Conservation (phyloP, 2,888 invertebrate genomes). For the Lasioglossum morio region DNA sequence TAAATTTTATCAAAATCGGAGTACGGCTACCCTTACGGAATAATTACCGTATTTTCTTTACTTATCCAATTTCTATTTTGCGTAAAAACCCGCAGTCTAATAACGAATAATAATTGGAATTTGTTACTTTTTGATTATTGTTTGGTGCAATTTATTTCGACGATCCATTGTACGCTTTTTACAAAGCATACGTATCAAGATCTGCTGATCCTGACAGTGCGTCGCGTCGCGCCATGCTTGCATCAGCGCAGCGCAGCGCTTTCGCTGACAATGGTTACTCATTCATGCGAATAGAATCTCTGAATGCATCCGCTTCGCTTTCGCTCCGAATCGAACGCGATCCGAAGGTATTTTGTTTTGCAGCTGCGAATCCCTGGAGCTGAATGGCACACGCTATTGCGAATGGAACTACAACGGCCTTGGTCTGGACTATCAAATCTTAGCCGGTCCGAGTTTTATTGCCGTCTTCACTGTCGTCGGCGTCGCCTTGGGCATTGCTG, state of each 20-base stretch:
- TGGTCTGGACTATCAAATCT: conserved; percentile 95
- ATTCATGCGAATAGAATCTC: background rate
- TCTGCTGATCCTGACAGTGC: background rate
- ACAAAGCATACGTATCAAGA: background rate
- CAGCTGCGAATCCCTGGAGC: conserved; percentile 88
- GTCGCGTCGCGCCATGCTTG: background rate
- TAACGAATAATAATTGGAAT: background rate
- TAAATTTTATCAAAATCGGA: too few relatives aligned
- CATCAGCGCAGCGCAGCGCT: conserved; percentile 23
- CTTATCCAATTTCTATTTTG: too few relatives aligned
- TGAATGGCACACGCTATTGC: conserved; percentile 92
- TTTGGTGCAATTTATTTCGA: background rate
- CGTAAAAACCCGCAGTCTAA: background rate
- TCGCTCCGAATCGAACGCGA: conserved; percentile 40
- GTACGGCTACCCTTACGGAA: too few relatives aligned
- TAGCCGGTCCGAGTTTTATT: conserved; percentile 97
- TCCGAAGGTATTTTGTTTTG: conserved; percentile 49
- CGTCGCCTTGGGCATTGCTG: conserved; percentile 92
- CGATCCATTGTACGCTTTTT: background rate
- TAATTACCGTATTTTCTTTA: too few relatives aligned
- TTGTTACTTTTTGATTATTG: background rate
- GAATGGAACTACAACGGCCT: conserved; percentile 97
- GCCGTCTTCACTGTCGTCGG: conserved; percentile 96
- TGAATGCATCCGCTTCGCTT: conserved; percentile 15
- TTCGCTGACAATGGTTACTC: conserved; percentile 22